Evolutionary conservation across 2,888 invertebrate genomes (phyloP).

Genomic region (Pachliopta kotzebuea): DNA sequence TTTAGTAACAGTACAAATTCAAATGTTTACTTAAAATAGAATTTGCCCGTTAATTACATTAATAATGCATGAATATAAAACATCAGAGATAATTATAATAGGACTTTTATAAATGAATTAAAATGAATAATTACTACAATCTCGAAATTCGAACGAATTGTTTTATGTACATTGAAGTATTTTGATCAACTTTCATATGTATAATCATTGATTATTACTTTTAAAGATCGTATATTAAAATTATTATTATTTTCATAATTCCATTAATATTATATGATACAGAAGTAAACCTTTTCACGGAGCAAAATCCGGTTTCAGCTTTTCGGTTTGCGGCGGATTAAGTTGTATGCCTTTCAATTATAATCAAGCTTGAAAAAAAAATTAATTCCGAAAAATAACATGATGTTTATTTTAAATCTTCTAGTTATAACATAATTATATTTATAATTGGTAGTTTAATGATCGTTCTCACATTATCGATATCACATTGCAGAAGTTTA

Average conservation of each 20-base stretch:
- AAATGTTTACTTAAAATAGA: conserved; percentile 27
- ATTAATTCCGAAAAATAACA: not conserved
- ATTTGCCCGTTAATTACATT: conserved; percentile 27
- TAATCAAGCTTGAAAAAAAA: conserved; percentile 14
- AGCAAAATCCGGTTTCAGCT: not conserved
- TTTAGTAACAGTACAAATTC: conserved; percentile 26
- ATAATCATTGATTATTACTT: too few relatives aligned
- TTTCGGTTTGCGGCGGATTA: conserved; percentile 6
- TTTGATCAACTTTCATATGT: too few relatives aligned
- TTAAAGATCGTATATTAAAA: too few relatives aligned
- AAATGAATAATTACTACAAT: not conserved
- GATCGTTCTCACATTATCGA: not conserved
- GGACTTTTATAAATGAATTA: not conserved
- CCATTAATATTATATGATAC: too few relatives aligned
- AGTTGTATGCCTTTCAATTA: conserved; percentile 11
- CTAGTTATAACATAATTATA: not conserved
- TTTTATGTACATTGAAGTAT: too few relatives aligned
- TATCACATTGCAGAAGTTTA: too few relatives aligned
- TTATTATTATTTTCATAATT: too few relatives aligned
- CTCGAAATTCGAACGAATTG: too few relatives aligned
- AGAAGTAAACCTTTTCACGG: not conserved
- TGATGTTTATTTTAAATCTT: not conserved
- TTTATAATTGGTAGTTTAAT: not conserved
- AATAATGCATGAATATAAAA: conserved; percentile 27
- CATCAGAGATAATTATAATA: conserved; percentile 7